These are phyloP conservation scores for Brachypalpus laphriformis DNA, from an alignment of 2,888 invertebrate genomes.

Conservation along the genomic window DNA sequence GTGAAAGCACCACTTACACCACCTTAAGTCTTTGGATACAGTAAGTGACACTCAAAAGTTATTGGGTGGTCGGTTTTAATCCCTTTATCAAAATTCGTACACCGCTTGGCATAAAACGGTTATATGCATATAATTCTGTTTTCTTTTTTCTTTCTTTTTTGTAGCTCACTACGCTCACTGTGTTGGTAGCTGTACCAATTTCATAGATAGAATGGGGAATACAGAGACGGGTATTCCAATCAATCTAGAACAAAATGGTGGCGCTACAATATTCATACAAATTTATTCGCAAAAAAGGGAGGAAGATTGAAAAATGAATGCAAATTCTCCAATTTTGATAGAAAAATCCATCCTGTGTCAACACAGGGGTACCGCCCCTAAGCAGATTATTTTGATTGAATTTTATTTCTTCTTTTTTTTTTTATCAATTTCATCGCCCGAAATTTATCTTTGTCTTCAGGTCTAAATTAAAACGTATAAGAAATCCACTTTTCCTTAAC, in stretches of 20 bases:
- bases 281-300: slow-evolving; percentile 29
- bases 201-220: slow-evolving; percentile 31
- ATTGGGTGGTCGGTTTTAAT: slow-evolving; percentile 79
- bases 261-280: slow-evolving; percentile 44
- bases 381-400: slow-evolving; percentile 54
- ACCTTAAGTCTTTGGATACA: slow-evolving; percentile 54
- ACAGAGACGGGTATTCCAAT: slow-evolving; percentile 43
- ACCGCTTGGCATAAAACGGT: slow-evolving; percentile 81
- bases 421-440: neutral
- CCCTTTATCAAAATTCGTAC: slow-evolving; percentile 83
- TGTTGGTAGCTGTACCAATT: slow-evolving; percentile 34
- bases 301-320: slow-evolving; percentile 38
- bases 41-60: slow-evolving; percentile 72
- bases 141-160: slow-evolving; percentile 12
- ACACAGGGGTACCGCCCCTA: slow-evolving; percentile 17
- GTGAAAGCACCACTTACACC: slow-evolving; percentile 33
- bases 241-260: slow-evolving; percentile 66
- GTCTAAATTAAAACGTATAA: slow-evolving; percentile 1
- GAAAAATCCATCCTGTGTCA: neutral
- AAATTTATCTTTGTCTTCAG: slow-evolving; percentile 15
- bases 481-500: neutral
- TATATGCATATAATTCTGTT: slow-evolving; percentile 56
- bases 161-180: slow-evolving; percentile 7
- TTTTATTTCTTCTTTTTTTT: slow-evolving; percentile 5
- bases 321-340: slow-evolving; percentile 24